Base-by-base conservation (phyloP, 2,113 vertebrate species). In the Symphodus melops region DNA sequence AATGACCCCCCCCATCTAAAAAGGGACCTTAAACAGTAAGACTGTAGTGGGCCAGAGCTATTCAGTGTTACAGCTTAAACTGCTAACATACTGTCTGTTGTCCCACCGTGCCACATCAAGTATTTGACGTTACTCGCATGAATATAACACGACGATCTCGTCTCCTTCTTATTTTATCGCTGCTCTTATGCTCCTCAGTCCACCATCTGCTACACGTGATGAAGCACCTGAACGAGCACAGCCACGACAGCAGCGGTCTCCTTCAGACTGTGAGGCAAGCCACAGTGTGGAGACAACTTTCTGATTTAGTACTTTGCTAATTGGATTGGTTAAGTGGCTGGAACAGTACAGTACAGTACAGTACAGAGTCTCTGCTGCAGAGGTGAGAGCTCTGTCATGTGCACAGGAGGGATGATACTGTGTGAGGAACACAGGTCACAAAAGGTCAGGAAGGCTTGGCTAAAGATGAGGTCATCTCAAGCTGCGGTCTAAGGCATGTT, bases 401-500 rank as follows among this genome's bases (percentile, higher is more conserved):
- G 57, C 63, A 44, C 49, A 36, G 28, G 41, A 48, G 68, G 49
- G 36, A 42, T 52, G 66, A 61, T 5, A 13, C 77, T 42, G 46
- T 42, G 49, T 9, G 55, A 66, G 55, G 64, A 75, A 60, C 75
- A 86, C 77, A 81, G 87, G 77, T 76, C 17, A n/a, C 28, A 75
- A 63, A 63, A 83, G 85, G 66, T 88, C 79, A 78, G 56, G 77
- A 86, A 82, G 83, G 82, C 60, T 77, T 72, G 58, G 23, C 84
- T 77, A 86, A 70, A 68, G 60, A 54, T 55, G 76, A 88, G 81
- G 82, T 84, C 48, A 76, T 84, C 81, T 69, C 79, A 28, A 16
- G 63, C 68, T 77, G 59, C 65, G 23, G 39, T 73, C 67, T 85
- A 87, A 91, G 89, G 86, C 84, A 77, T 82, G 73, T 77, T 85